Base-by-base conservation (phyloP, 2,888 invertebrate species). In the Tridacna crocea region DNA sequence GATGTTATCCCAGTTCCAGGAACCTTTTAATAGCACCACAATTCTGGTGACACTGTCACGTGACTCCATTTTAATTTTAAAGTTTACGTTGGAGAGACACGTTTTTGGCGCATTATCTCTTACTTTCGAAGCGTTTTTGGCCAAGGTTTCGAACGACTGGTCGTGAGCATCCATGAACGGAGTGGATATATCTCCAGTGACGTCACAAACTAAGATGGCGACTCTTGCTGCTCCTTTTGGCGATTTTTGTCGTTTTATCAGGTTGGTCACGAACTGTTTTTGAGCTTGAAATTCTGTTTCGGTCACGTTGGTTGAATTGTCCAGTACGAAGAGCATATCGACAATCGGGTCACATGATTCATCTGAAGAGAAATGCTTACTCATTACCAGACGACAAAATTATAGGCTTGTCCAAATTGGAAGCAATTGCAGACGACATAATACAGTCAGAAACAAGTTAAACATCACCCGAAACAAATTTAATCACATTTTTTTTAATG, bases 281-380 rank as follows among this genome's bases (percentile, higher is more conserved):
- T 82, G 82, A 19, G 61, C 22, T n/a, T 47, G 22, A 60, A 78
- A 46, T 61, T 78, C 68, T 26, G 75, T 46, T n/a, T 51, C 51
- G 24, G 47, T 82, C 65, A 77, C 58, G 27, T 78, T 68, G n/a
- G 77, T 17, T 12, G 82, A 77, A 6, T 73, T 73, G 61, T 82
- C 82, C 19, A 82, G 22, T 11, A 82, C 82, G 60, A 82, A 82
- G 11, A 78, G 70, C 27, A 82, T 77, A 19, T 82, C 82, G 13
- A 82, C 77, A 12, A 78, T 70, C 15, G 82, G 82, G 47, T 82
- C 73, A 60, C 82, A 82, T 11, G 75, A 26, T 2, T 63, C 36
- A 17, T 70, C 80, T 80, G 70, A 24, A 70, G 51, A n/a, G 4
- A 66, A 66, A 66, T 3, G 55, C 10, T 55, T 17, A 10, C 17